Evolutionary conservation across 2,888 invertebrate genomes (phyloP), one percentile per base, ranked within the genome.

Genomic region (Branchipolynoe longqiensis): DNA sequence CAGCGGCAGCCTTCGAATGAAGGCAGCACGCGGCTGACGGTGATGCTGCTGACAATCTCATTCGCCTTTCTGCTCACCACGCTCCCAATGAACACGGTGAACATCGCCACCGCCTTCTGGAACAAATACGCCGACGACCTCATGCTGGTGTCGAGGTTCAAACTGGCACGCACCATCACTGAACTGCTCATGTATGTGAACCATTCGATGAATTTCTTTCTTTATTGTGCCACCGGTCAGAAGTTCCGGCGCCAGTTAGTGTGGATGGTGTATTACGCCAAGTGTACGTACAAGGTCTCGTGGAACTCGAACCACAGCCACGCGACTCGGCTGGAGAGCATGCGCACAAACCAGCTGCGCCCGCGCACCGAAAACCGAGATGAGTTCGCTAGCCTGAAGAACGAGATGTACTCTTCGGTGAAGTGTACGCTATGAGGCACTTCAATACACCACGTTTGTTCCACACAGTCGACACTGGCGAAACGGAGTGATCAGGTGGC

Each of bases 171-270:
- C 28, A 92, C 92, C 0, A 87, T 92, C 36, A 90, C 92, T 0
- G 90, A 92, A 82, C 88, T 92, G 62, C 88, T 93, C 4, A 93
- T 93, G 93, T 93, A 91, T 86, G 83, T 91, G 18, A 93, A 93
- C 85, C 93, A 93, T 85, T 92, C 91, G 22, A 90, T 91, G 78
- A 93, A 93, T 88, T 93, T 93, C 86, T 88, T 89, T 83, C 85
- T 89, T 64, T 89, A 89, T 81, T 89, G 89, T 85, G 88, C 88
- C 38, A 89, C 88, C 12, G 89, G 89, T 4, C 88, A 89, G 87
- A 89, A 89, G 83, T 89, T 89, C 82, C 86, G 89, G n/a, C 88
- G 87, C 74, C 88, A 89, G 62, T 83, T 89, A 56, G 86, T 89
- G 33, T 87, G 88, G 87, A 85, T 89, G 87, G 48, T 88, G n/a